phyloP scores from a whole-genome alignment of 2,113 vertebrate species.

The Eurypyga helias region DNA sequence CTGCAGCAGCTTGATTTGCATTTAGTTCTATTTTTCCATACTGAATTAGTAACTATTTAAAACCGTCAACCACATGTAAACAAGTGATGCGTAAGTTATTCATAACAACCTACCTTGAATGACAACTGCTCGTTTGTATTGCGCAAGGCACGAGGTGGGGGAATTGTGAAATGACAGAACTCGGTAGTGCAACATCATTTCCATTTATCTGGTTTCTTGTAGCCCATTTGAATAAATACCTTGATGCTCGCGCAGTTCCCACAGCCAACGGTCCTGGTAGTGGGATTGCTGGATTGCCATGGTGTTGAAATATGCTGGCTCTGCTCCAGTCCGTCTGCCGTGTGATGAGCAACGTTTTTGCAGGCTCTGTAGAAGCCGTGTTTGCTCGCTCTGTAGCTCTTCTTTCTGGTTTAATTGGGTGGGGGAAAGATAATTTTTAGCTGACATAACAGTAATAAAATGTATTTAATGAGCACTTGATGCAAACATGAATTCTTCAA shows the following conservation, averaged over 20 bases:
- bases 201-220: background rate
- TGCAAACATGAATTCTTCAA: background rate
- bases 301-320: background rate
- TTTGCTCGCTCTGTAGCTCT: background rate
- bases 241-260: background rate
- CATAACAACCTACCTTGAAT: conserved; percentile 15
- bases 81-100: background rate
- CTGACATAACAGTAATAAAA: background rate
- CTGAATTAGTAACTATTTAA: conserved; percentile 52
- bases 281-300: background rate
- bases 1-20: conserved; percentile 23
- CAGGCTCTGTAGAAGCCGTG: background rate
- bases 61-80: conserved; percentile 31
- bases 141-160: background rate
- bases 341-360: background rate
- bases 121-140: background rate
- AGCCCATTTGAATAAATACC: background rate
- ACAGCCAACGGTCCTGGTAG: rapidly evolving
- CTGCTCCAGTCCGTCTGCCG: rapidly evolving
- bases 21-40: conserved; percentile 40
- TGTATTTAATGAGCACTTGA: background rate
- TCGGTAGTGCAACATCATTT: background rate
- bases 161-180: background rate
- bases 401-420: background rate
- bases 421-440: background rate